Conservation (phyloP, 2,888 invertebrate genomes). For the Sinodicranocentrus sp. region DNA sequence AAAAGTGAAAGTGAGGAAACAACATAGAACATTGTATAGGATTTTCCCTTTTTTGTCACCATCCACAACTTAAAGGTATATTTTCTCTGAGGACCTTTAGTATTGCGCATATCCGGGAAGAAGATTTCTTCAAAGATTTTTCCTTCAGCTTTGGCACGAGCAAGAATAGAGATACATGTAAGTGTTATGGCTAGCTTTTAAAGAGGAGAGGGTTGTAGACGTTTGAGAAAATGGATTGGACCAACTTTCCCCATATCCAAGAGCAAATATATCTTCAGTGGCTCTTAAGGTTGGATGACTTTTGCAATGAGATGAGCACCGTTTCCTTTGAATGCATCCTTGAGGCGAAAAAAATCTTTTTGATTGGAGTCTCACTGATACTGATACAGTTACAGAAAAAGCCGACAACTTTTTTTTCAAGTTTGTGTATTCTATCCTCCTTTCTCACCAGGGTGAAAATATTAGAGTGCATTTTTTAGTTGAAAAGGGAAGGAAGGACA, state of each 20-base stretch:
- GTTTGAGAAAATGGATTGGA: slow-evolving; percentile 42
- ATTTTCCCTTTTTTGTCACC: too few species aligned
- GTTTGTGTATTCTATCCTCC: too few species aligned
- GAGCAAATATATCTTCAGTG: slow-evolving; percentile 43
- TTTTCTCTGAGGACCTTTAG: too few species aligned
- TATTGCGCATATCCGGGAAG: too few species aligned
- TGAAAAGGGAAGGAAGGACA: slow-evolving; percentile 21
- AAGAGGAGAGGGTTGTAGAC: slow-evolving; percentile 16
- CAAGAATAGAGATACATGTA: slow-evolving; percentile 10
- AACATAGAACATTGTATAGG: too few species aligned
- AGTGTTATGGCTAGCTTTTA: slow-evolving; percentile 35
- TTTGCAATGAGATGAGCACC: slow-evolving; percentile 36
- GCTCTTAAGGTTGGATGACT: slow-evolving; percentile 37
- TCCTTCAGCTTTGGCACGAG: slow-evolving; percentile 18
- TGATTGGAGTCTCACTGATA: slow-evolving; percentile 41
- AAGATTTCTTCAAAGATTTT: slow-evolving; percentile 17
- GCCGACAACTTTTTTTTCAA: too few species aligned
- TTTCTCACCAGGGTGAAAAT: slow-evolving; percentile 3
- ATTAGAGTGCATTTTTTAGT: slow-evolving; percentile 26
- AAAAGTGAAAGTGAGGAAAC: too few species aligned
- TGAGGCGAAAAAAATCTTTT: slow-evolving; percentile 38
- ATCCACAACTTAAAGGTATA: too few species aligned
- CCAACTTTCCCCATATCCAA: slow-evolving; percentile 46
- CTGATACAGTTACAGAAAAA: too few species aligned
- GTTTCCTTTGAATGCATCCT: slow-evolving; percentile 36